phyloP scores from a whole-genome alignment of 2,113 vertebrate genomes.

The Jacana jacana region DNA sequence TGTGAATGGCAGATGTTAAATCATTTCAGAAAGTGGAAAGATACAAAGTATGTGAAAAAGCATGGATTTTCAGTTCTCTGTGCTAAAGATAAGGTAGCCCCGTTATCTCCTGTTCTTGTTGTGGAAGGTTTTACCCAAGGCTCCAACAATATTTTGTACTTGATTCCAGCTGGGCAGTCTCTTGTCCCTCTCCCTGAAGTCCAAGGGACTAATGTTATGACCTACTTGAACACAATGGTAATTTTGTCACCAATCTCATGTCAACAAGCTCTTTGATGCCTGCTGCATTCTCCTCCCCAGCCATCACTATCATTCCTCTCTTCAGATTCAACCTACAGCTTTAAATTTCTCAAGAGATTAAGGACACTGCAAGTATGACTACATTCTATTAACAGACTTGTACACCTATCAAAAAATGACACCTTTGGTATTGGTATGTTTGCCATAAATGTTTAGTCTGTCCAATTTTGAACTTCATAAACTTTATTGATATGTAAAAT shows the following conservation, averaged over 20 bases:
- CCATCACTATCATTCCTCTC: not conserved
- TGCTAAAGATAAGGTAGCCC: not conserved
- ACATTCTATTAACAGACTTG: not conserved
- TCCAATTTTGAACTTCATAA: not conserved
- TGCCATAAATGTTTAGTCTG: not conserved
- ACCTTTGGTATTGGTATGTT: not conserved
- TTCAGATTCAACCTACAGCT: not conserved
- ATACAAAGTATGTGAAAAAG: not conserved
- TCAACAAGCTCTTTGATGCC: not conserved
- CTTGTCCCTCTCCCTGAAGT: not conserved
- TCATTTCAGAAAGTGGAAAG: not conserved
- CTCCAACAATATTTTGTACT: not conserved
- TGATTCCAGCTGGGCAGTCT: not conserved
- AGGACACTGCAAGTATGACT: not conserved
- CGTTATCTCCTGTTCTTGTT: not conserved
- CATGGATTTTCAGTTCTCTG: not conserved
- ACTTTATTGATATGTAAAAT: not conserved
- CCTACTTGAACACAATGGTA: not conserved
- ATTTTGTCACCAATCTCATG: not conserved
- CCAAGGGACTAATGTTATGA: not conserved
- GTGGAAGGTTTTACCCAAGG: not conserved
- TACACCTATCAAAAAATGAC: not conserved
- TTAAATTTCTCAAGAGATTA: not conserved
- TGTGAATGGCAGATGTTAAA: constrained; percentile 6
- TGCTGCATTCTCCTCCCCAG: not conserved